Base-by-base conservation (phyloP, 1,140 invertebrate species). In the Bombus huntii region DNA sequence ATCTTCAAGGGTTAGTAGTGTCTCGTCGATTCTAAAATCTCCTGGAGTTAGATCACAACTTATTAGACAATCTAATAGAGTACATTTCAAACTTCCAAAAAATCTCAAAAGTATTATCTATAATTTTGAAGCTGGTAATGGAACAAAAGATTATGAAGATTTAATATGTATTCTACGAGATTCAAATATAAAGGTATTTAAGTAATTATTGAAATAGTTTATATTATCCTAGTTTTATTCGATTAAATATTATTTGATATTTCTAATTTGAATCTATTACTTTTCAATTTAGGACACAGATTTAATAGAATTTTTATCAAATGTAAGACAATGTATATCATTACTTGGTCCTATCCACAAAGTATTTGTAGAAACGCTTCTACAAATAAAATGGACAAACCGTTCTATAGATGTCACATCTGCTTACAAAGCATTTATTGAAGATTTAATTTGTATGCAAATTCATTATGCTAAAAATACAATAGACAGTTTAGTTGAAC, bases 401-500 rank as follows among this genome's bases (percentile, higher is more conserved):
- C 90, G 96, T 42, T 93, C 92, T 70, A 34, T 87, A n/a, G 94
- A 95, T 84, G 94, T 96, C 34, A 94, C 96, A 28, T 88, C 92
- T 71, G 95, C 95, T 66, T 97, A 96, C 90, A 95, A 96, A 88
- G 95, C 95, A 74, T 97, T 97, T 91, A 89, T 97, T 34, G 93
- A 96, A 76, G 96, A 97, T 94, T 93, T 97, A 81, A 94, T 97
- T 83, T 96, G 96, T 81, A 95, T 96, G 31, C 96, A 97, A 80
- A 96, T 95, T 88, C 95, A 96, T 91, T 96, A 97, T 93, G 95
- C 96, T 73, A 96, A 96, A 88, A 94, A 95, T 87, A 95, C 96
- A 10, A 95, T 97, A 81, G 95, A 96, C 79, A 96, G 95, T 88
- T 94, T 97, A 73, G 94, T 97, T 59, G 82, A 92, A 62, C 91